Percentiles rank a stretch among this genome's conserved stretches.
Conservation (phyloP, 1,140 invertebrate species). For the Cheumatopsyche charites region DNA sequence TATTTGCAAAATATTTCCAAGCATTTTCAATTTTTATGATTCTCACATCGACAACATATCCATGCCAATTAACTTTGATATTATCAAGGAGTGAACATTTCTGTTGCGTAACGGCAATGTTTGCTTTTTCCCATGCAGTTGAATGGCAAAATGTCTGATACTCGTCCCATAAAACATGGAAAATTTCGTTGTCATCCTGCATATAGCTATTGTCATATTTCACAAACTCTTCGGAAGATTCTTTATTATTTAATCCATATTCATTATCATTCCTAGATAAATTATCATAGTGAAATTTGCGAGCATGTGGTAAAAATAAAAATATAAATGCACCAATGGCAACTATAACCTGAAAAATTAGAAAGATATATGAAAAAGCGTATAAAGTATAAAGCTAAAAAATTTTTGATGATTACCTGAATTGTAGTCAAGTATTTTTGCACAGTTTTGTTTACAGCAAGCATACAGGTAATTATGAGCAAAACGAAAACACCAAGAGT, state of each 20-base stretch:
- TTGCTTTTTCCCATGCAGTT: slow-evolving; percentile 70
- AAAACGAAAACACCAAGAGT: slow-evolving; percentile 62
- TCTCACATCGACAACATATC: slow-evolving; percentile 70
- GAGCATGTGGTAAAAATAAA: slow-evolving; percentile 41
- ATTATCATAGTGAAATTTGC: slow-evolving; percentile 45
- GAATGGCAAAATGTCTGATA: slow-evolving; percentile 75
- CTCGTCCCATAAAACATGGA: slow-evolving; percentile 67
- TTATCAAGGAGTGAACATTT: slow-evolving; percentile 72
- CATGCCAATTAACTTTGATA: slow-evolving; percentile 72
- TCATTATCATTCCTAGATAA: slow-evolving; percentile 33
- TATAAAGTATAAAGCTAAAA: too few species aligned
- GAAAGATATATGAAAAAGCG: slow-evolving; percentile 48
- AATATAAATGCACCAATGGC: slow-evolving; percentile 37
- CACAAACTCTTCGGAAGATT: slow-evolving; percentile 51
- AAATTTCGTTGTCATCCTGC: slow-evolving; percentile 45
- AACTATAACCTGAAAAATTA: slow-evolving; percentile 37
- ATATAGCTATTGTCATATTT: slow-evolving; percentile 45
- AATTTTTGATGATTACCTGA: too few species aligned
- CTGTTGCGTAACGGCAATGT: slow-evolving; percentile 70
- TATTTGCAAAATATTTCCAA: slow-evolving; percentile 63
- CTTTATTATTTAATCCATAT: slow-evolving; percentile 50
- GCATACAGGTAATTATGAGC: slow-evolving; percentile 67
- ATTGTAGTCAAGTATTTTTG: slow-evolving; percentile 69
- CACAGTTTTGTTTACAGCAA: slow-evolving; percentile 65
- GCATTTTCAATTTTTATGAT: slow-evolving; percentile 68